Evolutionary conservation across 1,140 invertebrate species (phyloP).

Genomic region (Rhagoletis zephyria): DNA sequence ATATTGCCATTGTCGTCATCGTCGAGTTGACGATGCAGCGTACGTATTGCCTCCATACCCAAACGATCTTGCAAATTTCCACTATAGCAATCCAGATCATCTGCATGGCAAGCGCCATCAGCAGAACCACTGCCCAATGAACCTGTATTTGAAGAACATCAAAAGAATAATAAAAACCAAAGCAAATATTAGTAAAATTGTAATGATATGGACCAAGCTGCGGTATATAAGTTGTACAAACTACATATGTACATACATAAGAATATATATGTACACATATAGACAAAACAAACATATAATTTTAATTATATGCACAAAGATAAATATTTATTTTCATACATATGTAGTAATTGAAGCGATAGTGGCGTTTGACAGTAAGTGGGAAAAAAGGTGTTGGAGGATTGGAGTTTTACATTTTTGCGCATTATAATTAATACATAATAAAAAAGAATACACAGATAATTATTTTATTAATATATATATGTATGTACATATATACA

Average conservation of each 20-base stretch:
- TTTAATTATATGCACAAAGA: slow-evolving; percentile 35
- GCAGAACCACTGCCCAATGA: slow-evolving; percentile 70
- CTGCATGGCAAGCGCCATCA: slow-evolving; percentile 75
- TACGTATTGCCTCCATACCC: slow-evolving; percentile 90
- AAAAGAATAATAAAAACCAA: background rate
- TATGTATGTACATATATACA: background rate
- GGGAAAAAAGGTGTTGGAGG: background rate
- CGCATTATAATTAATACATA: background rate
- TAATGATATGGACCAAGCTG: background rate
- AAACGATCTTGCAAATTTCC: slow-evolving; percentile 84
- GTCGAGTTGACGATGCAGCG: slow-evolving; percentile 90
- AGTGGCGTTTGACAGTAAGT: background rate
- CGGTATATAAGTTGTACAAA: background rate
- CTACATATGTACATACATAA: background rate
- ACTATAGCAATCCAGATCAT: slow-evolving; percentile 82
- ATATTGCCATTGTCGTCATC: slow-evolving; percentile 96
- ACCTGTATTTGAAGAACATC: slow-evolving; percentile 43
- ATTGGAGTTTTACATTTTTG: slow-evolving; percentile 31
- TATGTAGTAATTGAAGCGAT: background rate
- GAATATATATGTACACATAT: background rate
- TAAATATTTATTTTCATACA: slow-evolving; percentile 16
- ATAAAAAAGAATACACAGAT: background rate
- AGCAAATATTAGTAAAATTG: slow-evolving; percentile 25
- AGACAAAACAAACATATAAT: background rate
- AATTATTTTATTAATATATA: background rate